A percentile compares a stretch with the other conserved stretches of the same genome.
phyloP scores from a whole-genome alignment of 2,797 vertebrate genomes.

The Apodemus agrarius region DNA sequence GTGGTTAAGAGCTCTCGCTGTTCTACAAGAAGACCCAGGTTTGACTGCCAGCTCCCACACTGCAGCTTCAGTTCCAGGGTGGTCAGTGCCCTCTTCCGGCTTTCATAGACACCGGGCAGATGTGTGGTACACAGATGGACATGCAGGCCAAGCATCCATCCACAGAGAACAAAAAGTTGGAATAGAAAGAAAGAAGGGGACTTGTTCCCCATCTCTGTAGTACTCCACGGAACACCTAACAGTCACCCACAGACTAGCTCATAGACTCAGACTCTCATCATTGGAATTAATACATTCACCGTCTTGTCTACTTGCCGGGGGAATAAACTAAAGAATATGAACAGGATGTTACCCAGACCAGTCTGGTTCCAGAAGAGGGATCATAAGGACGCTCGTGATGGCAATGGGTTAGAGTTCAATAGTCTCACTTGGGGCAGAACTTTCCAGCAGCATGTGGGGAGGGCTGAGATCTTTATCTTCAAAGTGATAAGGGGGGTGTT shows the following conservation, averaged over 20 bases:
- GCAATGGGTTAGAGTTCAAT: neutral
- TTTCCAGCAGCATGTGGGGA: neutral
- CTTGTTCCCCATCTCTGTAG: neutral
- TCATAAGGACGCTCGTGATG: neutral
- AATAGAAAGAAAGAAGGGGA: neutral
- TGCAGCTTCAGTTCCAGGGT: neutral
- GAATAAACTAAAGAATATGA: neutral
- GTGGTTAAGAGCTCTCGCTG: neutral
- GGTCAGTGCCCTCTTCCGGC: neutral
- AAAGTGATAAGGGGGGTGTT: neutral
- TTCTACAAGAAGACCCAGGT: neutral
- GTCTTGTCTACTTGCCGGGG: constrained; percentile 25
- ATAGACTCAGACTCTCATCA: neutral
- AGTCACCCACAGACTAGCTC: neutral
- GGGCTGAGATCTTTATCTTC: neutral
- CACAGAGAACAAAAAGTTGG: neutral
- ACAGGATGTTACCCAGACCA: neutral
- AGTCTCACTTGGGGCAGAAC: neutral
- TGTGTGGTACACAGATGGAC: neutral
- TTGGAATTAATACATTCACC: neutral
- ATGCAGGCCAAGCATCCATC: neutral
- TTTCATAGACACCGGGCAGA: too few relatives aligned
- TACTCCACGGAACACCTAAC: neutral
- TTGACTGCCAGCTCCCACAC: neutral
- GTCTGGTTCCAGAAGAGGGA: neutral